Evolutionary conservation across 2,113 vertebrate species (phyloP), one percentile per base, ranked within the genome.

Genomic region (Bubo bubo): DNA sequence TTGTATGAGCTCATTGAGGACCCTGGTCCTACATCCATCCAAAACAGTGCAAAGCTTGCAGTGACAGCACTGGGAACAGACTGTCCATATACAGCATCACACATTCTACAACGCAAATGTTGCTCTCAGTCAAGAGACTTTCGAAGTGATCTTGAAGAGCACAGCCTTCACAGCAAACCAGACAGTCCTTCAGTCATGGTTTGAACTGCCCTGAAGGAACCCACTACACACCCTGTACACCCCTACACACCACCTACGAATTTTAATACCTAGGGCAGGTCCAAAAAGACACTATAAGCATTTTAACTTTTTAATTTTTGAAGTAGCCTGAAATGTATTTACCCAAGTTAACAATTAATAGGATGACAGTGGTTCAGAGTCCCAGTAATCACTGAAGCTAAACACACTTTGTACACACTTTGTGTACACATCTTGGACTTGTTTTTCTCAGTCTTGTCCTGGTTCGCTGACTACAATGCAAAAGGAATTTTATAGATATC

Each of bases 341-440:
- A 91, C 39, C n/a, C 49, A 92, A 93, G 96, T 98, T 97, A 98
- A 97, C 89, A 93, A 94, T 98, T 98, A 97, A 97, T 94, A 70
- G 26, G 39, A 79, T 68, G 67, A 88, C 50, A 94, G 62, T 32
- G n/a, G 79, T 96, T 85, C 85, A 96, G 93, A 97, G 97, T 98
- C 94, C 95, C 94, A 91, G 86, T 67, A 87, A 79, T 35, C 93
- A 53, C 60, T 88, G 93, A 95, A 95, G 90, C 93, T 75, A 35
- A 86, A 80, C 94, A 56, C 70, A 50, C 59, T 85, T 86, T 37
- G 71, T 70, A 79, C 95, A 72, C 35, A 70, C 21, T 90, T 75
- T 15, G 21, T 45, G 30, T 43, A 52, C n/a, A 82, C 59, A 55
- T 88, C 73, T 68, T 79, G 50, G 92, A 95, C 88, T 97, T 92